These are phyloP conservation scores for Enteromius viviparus DNA, from an alignment of 2,797 vertebrate species.

Conservation along the genomic window DNA sequence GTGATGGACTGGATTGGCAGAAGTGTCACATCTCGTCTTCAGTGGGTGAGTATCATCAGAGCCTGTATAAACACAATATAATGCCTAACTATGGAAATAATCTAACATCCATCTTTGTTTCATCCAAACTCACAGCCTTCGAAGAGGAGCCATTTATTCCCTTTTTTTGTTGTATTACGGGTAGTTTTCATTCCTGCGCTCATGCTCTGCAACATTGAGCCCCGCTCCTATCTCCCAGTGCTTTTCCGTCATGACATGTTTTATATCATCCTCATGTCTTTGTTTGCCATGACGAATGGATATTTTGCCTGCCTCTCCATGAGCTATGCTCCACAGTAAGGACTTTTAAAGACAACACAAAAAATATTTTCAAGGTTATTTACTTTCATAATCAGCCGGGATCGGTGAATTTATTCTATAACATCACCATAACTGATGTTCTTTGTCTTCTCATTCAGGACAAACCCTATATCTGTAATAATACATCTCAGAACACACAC, in stretches of 20 bases:
- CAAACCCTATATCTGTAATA: background rate
- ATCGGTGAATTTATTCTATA: background rate
- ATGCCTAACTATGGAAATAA: background rate
- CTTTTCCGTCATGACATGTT: slow-evolving; percentile 83
- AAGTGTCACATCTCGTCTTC: slow-evolving; percentile 59
- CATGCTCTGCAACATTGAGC: slow-evolving; percentile 88
- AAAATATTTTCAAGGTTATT: background rate
- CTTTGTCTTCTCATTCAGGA: background rate
- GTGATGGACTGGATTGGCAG: slow-evolving; percentile 76
- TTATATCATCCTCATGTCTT: slow-evolving; percentile 85
- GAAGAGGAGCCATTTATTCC: slow-evolving; percentile 52
- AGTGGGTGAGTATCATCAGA: slow-evolving; percentile 53
- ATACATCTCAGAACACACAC: background rate
- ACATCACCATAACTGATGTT: background rate
- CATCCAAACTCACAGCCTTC: slow-evolving; percentile 29
- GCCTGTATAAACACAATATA: background rate
- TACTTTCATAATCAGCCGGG: background rate
- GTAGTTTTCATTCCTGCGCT: slow-evolving; percentile 86
- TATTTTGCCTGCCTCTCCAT: slow-evolving; percentile 94
- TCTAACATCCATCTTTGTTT: background rate
- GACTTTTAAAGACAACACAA: background rate
- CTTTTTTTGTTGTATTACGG: slow-evolving; percentile 71
- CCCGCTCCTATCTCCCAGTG: slow-evolving; percentile 72
- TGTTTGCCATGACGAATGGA: slow-evolving; percentile 89
- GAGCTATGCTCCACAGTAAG: slow-evolving; percentile 93